A percentile compares a stretch with the other conserved stretches of the same genome.
phyloP scores from a whole-genome alignment of 1,140 invertebrate species.

The Drosophila persimilis region DNA sequence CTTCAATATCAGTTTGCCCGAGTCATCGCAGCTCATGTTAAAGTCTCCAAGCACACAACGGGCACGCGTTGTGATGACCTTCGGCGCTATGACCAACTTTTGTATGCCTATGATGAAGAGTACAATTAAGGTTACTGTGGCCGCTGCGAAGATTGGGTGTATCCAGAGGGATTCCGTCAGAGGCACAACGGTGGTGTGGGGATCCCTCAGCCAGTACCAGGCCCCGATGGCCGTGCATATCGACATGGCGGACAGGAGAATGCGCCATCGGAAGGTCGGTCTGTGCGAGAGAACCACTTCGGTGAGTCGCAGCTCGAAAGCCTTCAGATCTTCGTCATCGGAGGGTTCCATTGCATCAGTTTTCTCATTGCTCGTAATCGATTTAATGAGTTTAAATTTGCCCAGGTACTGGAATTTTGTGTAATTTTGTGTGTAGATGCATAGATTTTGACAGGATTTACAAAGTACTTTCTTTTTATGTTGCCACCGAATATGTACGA shows the following conservation, averaged over 20 bases:
- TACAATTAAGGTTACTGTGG: slow-evolving; percentile 92
- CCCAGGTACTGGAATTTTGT: slow-evolving; percentile 63
- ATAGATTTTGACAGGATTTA: slow-evolving; percentile 64
- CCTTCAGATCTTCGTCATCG: slow-evolving; percentile 91
- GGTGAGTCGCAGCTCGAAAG: slow-evolving; percentile 96
- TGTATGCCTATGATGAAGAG: slow-evolving; percentile 96
- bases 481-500: neutral
- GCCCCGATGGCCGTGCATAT: slow-evolving; percentile 95
- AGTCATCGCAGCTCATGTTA: slow-evolving; percentile 99
- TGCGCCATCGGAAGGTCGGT: slow-evolving; percentile 96
- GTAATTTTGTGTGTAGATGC: slow-evolving; percentile 22
- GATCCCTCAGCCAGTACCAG: slow-evolving; percentile 97
- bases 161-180: slow-evolving; percentile 95
- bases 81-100: slow-evolving; percentile 96
- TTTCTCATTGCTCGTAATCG: slow-evolving; percentile 74
- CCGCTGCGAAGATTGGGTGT: slow-evolving; percentile 98
- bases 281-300: slow-evolving; percentile 98
- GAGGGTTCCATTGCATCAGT: slow-evolving; percentile 77
- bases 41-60: slow-evolving; percentile 95
- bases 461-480: slow-evolving; percentile 55
- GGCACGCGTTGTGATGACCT: slow-evolving; percentile 96
- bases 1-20: slow-evolving; percentile 94
- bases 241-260: slow-evolving; percentile 92
- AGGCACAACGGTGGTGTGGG: slow-evolving; percentile 92
- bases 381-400: slow-evolving; percentile 62